Conservation (phyloP, 2,797 vertebrate genomes). For the Morus bassanus region DNA sequence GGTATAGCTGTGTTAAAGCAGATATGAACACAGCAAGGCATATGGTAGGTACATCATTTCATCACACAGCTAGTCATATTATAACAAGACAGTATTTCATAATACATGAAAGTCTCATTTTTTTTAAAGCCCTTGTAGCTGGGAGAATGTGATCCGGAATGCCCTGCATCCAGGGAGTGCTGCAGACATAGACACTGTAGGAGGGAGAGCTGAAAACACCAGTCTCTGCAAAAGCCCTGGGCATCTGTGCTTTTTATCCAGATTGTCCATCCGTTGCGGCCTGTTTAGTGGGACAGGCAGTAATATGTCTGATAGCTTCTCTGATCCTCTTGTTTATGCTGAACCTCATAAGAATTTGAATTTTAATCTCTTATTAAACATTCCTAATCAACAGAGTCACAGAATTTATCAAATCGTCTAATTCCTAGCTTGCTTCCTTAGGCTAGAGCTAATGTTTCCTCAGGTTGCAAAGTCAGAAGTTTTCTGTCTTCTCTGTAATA, state of each 20-base stretch:
- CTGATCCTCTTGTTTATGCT: background rate
- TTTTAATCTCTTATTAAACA: background rate
- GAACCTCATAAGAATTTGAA: background rate
- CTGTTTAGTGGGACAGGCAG: background rate
- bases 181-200: rapidly evolving
- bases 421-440: background rate
- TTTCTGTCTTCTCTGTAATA: background rate
- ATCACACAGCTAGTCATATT: background rate
- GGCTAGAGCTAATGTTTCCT: background rate
- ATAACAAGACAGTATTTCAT: background rate
- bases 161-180: rapidly evolving
- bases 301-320: background rate
- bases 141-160: background rate
- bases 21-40: background rate
- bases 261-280: background rate
- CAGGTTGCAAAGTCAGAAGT: background rate
- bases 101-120: background rate
- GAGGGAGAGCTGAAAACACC: background rate
- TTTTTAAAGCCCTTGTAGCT: background rate
- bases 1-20: background rate
- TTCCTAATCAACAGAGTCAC: background rate
- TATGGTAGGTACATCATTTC: background rate
- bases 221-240: background rate
- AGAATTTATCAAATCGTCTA: background rate
- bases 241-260: background rate